phyloP scores from a whole-genome alignment of 1,140 invertebrate species.

The Choristoneura fumiferana region DNA sequence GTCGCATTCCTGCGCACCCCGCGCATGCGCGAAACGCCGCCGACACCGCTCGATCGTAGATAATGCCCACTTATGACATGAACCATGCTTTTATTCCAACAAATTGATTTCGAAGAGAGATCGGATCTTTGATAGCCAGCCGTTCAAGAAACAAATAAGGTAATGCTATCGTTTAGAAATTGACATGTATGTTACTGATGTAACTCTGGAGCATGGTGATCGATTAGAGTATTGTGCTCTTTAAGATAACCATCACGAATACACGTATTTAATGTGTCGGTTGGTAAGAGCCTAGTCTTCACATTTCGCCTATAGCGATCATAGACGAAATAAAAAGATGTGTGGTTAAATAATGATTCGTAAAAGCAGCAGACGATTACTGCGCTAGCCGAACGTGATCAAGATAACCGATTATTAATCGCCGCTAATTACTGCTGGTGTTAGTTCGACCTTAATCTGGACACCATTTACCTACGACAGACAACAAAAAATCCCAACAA shows the following conservation, averaged over 20 bases:
- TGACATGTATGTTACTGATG: slow-evolving; percentile 38
- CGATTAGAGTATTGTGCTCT: slow-evolving; percentile 25
- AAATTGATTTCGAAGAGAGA: slow-evolving; percentile 66
- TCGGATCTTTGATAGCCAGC: slow-evolving; percentile 30
- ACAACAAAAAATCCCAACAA: slow-evolving; percentile 64
- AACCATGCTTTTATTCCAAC: slow-evolving; percentile 59
- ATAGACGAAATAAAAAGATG: neutral
- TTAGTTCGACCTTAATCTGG: slow-evolving; percentile 73
- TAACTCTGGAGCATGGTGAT: slow-evolving; percentile 32
- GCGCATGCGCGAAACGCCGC: slow-evolving; percentile 61
- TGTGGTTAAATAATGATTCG: neutral
- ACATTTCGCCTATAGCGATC: neutral
- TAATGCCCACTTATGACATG: slow-evolving; percentile 65
- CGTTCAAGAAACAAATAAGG: slow-evolving; percentile 28
- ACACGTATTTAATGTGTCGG: slow-evolving; percentile 2
- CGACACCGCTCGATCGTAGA: slow-evolving; percentile 64
- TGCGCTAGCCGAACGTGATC: slow-evolving; percentile 58
- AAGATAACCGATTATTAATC: slow-evolving; percentile 77
- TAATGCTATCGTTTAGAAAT: slow-evolving; percentile 42
- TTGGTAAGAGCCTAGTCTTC: slow-evolving; percentile 3
- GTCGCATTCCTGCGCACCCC: slow-evolving; percentile 37
- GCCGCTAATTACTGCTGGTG: slow-evolving; percentile 77
- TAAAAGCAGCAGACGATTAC: slow-evolving; percentile 48
- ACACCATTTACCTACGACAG: slow-evolving; percentile 60
- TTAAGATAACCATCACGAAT: slow-evolving; percentile 9